Percentiles rank a stretch among this genome's conserved stretches.
These are phyloP conservation scores for Andrena chrysosceles DNA, from an alignment of 2,888 invertebrate genomes.

Conservation along the genomic window DNA sequence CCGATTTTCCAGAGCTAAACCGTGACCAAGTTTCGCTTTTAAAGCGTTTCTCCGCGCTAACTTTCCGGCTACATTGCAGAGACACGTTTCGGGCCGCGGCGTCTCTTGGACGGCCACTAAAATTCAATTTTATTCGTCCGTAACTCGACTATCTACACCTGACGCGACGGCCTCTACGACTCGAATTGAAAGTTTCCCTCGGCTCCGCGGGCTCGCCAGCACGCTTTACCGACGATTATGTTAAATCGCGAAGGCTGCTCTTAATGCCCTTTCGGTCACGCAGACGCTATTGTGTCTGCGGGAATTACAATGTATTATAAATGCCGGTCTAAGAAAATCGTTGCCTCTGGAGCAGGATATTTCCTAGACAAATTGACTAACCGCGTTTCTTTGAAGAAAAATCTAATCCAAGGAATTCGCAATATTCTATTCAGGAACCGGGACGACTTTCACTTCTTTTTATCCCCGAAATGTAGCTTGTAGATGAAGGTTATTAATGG, in stretches of 20 bases:
- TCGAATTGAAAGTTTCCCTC: constrained; percentile 43
- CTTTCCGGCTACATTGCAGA: constrained; percentile 44
- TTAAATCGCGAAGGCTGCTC: constrained; percentile 43
- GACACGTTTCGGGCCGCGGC: constrained; percentile 9
- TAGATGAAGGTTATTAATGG: too few species aligned
- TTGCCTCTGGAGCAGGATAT: too few species aligned
- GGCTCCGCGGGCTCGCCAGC: neutral
- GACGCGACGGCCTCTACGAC: constrained; percentile 18
- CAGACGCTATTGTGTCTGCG: neutral
- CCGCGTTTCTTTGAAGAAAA: too few species aligned
- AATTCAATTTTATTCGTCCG: constrained; percentile 52
- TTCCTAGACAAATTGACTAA: too few species aligned
- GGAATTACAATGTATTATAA: too few species aligned
- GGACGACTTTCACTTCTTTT: too few species aligned
- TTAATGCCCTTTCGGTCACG: constrained; percentile 33
- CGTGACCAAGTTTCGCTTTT: constrained; percentile 3
- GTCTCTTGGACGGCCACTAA: constrained; percentile 3
- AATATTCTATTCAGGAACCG: too few species aligned
- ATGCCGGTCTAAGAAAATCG: too few species aligned
- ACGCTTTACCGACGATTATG: constrained; percentile 10
- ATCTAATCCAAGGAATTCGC: too few species aligned
- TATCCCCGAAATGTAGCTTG: too few species aligned
- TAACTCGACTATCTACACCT: constrained; percentile 48
- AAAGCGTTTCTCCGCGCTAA: constrained; percentile 24
- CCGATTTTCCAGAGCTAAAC: neutral